Evolutionary conservation across 2,797 vertebrate species (phyloP).

Genomic region (Sebastes diploproa): DNA sequence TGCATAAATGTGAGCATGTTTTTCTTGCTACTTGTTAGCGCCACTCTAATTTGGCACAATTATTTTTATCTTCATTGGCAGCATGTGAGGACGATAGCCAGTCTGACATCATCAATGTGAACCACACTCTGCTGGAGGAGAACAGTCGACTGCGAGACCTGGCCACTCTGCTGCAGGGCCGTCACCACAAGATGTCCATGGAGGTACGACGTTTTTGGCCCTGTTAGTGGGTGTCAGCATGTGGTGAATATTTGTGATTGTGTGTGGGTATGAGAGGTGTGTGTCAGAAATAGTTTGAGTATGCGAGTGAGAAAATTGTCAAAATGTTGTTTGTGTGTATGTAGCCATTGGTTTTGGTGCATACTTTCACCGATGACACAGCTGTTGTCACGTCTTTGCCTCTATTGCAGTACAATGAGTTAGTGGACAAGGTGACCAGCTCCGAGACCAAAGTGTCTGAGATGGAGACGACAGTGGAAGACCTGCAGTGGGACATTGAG

Average conservation of each 20-base stretch:
- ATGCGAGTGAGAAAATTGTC: neutral
- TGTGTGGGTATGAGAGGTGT: neutral
- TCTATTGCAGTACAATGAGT: constrained; percentile 87
- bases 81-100: constrained; percentile 81
- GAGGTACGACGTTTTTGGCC: constrained; percentile 78
- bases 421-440: constrained; percentile 93
- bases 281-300: neutral
- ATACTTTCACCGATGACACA: neutral
- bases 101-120: constrained; percentile 71
- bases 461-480: constrained; percentile 94
- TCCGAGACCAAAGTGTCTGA: constrained; percentile 95
- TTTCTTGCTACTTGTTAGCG: neutral
- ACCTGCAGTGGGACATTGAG: constrained; percentile 96
- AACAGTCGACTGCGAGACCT: constrained; percentile 88
- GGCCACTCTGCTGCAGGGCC: constrained; percentile 88
- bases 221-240: neutral
- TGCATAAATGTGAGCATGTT: neutral
- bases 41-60: neutral
- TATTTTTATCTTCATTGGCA: constrained; percentile 33
- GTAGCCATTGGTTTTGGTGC: neutral
- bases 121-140: constrained; percentile 85
- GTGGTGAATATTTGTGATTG: neutral
- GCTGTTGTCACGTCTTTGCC: neutral
- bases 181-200: constrained; percentile 92
- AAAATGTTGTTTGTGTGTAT: neutral